A percentile compares a stretch with the other conserved stretches of the same genome.
Evolutionary conservation across 2,888 invertebrate species (phyloP).

Genomic region (Anticlea derivata): DNA sequence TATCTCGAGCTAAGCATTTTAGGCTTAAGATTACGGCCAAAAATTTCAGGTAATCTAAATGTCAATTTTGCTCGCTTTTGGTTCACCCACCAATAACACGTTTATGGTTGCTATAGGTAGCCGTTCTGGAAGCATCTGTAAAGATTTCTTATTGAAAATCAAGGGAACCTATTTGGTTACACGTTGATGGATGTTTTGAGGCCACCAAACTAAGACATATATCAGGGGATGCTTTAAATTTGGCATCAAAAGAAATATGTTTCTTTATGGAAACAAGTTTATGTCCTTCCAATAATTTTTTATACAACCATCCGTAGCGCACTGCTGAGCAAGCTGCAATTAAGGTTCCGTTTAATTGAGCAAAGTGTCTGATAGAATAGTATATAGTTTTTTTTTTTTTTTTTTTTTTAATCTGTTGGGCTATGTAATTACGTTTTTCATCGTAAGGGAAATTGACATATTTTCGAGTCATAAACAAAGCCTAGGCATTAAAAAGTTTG

Average conservation of each 20-base stretch:
- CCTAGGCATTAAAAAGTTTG: background rate
- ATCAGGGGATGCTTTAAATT: background rate
- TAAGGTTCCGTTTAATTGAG: background rate
- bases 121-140: background rate
- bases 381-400: background rate
- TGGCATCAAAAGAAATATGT: too few relatives aligned
- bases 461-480: background rate
- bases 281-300: background rate
- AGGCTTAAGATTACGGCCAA: too few relatives aligned
- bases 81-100: too few relatives aligned
- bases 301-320: background rate
- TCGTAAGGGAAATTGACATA: background rate
- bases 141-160: background rate
- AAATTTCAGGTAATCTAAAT: too few relatives aligned
- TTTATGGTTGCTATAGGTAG: background rate
- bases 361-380: background rate
- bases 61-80: too few relatives aligned
- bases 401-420: background rate
- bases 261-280: background rate
- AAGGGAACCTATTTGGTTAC: background rate
- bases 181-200: background rate
- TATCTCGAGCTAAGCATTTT: too few relatives aligned
- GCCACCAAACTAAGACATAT: background rate
- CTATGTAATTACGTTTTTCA: background rate
- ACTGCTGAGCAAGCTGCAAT: too few relatives aligned